These are phyloP conservation scores for Glyptemys insculpta DNA, from an alignment of 2,797 vertebrate genomes.

Conservation along the genomic window DNA sequence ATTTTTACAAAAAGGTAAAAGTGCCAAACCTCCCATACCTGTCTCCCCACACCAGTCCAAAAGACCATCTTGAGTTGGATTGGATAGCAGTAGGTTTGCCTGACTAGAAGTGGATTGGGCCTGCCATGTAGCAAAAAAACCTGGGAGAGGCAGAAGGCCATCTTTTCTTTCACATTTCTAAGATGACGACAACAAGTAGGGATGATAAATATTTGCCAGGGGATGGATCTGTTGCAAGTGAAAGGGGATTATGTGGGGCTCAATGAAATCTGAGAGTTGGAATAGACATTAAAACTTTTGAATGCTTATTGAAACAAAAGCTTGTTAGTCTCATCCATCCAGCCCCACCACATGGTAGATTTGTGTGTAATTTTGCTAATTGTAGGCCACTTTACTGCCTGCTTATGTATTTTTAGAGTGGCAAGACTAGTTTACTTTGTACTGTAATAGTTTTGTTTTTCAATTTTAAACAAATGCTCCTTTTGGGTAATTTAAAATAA, in stretches of 20 bases:
- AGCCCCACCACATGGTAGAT: not conserved
- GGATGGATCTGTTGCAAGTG: not conserved
- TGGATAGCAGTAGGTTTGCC: not conserved
- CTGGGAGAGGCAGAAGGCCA: no score
- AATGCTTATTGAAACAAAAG: conserved; percentile 17
- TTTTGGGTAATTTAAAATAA: conserved; percentile 33
- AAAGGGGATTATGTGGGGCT: not conserved
- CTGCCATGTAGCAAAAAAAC: not conserved
- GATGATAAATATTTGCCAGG: conserved; percentile 4
- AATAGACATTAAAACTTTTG: not conserved
- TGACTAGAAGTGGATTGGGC: not conserved
- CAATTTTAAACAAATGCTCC: conserved; percentile 26
- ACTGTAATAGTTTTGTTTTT: conserved; percentile 5
- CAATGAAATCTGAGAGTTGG: not conserved
- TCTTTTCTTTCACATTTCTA: not conserved
- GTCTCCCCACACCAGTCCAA: not conserved
- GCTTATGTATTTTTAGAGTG: not conserved
- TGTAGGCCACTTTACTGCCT: not conserved
- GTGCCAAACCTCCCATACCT: not conserved
- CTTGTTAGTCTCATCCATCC: not conserved
- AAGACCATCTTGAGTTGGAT: not conserved
- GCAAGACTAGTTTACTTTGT: not conserved
- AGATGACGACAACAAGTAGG: not conserved
- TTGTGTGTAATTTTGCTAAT: not conserved
- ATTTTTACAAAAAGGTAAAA: not conserved